A percentile compares a stretch with the other conserved stretches of the same genome.
Evolutionary conservation across 2,113 vertebrate genomes (phyloP).

Genomic region (Chaetura pelagica): DNA sequence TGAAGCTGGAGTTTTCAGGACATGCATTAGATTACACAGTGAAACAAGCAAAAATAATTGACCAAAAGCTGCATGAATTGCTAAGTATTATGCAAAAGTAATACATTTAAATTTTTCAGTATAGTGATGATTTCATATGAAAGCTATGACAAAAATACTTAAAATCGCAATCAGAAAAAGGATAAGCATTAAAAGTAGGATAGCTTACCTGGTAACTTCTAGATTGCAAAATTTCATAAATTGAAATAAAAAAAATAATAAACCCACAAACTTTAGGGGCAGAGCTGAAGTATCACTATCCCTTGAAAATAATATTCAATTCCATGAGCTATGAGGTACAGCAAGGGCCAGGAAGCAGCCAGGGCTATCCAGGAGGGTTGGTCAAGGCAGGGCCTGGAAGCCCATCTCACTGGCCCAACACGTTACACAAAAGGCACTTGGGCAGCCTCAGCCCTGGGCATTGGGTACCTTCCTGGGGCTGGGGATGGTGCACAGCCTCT

Average conservation of each 20-base stretch:
- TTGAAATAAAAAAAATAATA: not conserved
- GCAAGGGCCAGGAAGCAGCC: fast-evolving
- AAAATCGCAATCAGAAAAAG: not conserved
- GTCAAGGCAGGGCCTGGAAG: not conserved
- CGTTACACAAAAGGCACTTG: not conserved
- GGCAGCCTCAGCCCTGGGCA: not conserved
- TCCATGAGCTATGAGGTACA: fast-evolving
- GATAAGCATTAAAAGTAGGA: not conserved
- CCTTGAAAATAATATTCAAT: not conserved
- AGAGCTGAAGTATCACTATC: fast-evolving
- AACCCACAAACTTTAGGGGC: not conserved
- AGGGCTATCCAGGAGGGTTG: fast-evolving
- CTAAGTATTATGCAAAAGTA: not conserved
- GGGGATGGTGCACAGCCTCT: too few species aligned
- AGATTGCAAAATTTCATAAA: not conserved
- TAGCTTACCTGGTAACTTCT: not conserved
- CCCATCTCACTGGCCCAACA: fast-evolving
- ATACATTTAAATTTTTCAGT: not conserved
- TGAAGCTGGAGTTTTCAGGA: not conserved
- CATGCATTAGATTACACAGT: not conserved
- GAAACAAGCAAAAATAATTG: not conserved
- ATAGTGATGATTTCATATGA: not conserved
- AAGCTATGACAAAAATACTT: not conserved
- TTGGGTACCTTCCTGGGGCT: not conserved
- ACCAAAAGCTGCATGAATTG: not conserved